phyloP scores from a whole-genome alignment of 2,113 vertebrate species.

The Epinephelus moara region DNA sequence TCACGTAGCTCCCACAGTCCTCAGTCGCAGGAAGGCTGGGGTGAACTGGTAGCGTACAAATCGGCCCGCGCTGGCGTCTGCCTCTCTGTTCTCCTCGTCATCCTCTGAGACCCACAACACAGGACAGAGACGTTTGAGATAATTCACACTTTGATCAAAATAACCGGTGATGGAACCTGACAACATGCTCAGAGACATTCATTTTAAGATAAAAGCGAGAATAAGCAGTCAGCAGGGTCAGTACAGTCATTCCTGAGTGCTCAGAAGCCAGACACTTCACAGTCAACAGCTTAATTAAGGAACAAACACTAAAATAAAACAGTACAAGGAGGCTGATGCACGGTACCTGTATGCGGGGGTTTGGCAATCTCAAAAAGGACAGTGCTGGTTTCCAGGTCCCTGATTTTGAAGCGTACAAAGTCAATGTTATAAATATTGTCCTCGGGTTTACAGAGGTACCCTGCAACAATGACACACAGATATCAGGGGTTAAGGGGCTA shows the following conservation, averaged over 20 bases:
- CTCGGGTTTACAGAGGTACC: constrained; percentile 93
- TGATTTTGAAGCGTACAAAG: constrained; percentile 95
- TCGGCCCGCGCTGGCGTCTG: constrained; percentile 88
- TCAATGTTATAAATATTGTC: constrained; percentile 95
- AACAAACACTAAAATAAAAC: background rate
- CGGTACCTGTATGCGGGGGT: constrained; percentile 88
- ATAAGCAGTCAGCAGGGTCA: background rate
- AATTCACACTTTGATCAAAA: constrained; percentile 17
- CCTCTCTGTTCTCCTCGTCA: constrained; percentile 82
- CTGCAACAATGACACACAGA: constrained; percentile 69
- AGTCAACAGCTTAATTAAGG: background rate
- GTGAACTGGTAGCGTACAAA: constrained; percentile 98
- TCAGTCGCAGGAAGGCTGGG: constrained; percentile 90
- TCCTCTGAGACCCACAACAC: constrained; percentile 74
- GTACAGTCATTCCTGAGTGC: background rate
- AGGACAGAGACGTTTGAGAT: constrained; percentile 12
- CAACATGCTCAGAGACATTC: background rate
- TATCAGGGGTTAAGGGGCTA: background rate
- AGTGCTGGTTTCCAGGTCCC: constrained; percentile 92
- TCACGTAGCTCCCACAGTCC: constrained; percentile 95
- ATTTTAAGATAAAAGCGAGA: background rate
- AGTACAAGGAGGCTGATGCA: background rate
- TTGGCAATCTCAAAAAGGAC: constrained; percentile 97
- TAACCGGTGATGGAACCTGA: background rate
- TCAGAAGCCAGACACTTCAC: background rate